Base-by-base conservation (phyloP, 2,888 invertebrate genomes). In the Halocaridina rubra region DNA sequence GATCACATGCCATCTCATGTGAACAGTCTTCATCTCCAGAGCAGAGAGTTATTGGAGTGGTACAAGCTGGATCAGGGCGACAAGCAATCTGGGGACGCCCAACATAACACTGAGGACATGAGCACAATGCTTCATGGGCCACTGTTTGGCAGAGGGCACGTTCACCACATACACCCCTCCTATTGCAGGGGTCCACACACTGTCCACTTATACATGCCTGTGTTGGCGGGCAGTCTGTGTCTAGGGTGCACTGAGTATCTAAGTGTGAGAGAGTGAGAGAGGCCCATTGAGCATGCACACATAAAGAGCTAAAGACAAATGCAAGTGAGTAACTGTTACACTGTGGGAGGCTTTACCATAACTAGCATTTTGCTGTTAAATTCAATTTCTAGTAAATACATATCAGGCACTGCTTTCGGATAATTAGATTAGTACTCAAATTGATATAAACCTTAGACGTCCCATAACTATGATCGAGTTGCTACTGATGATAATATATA, bases 131-230 rank as follows among this genome's bases (percentile, higher is more conserved):
- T 88, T 95, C 92, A 89, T 97, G 97, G 90, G 96, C 95, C 89
- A 95, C 94, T 0, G 96, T 95, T 71, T 93, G 93, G 91, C 97
- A 97, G 88, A 96, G 93, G 88, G 97, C 97, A 92, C 97, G 97
- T 90, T 94, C 93, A 89, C 97, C 97, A 91, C 97, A 97, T 89
- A 95, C 95, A 90, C 95, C 96, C 90, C 96, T 94, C 90, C 94
- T 93, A 0, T 93, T 92, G 90, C 97, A 97, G 61, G 91, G 91
- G 86, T 91, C 90, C 85, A 90, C 90, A 88, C 91, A 91, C 84
- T 88, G 89, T 87, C 89, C 89, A 80, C 89, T 89, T 88, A 90
- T 88, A 89, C 90, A 90, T 75, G 90, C 90, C 86, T 90, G 89
- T 82, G 89, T 89, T 86, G 89, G 89, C 82, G 89, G 89, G 89